A percentile compares a stretch with the other conserved stretches of the same genome.
Conservation (phyloP, 2,888 invertebrate genomes). For the Dryobota labecula region DNA sequence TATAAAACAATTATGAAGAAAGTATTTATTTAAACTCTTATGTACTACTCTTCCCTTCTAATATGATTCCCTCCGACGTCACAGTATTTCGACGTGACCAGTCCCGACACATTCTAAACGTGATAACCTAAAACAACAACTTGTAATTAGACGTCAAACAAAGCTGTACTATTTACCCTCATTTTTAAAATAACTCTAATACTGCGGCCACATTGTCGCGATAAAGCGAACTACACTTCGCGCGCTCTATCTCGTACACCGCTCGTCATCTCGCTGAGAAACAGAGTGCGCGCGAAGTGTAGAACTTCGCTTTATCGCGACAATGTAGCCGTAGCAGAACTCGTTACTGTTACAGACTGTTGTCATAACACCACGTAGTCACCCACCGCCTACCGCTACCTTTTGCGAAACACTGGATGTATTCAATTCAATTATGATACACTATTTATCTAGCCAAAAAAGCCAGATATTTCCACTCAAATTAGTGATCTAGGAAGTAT, state of each 20-base stretch:
- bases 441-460: neutral
- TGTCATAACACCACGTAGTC: neutral
- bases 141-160: constrained; percentile 29
- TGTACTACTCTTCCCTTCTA: neutral
- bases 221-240: no score
- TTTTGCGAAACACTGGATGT: neutral
- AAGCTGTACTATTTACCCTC: constrained; percentile 11
- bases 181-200: constrained; percentile 36
- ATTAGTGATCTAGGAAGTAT: constrained; percentile 1
- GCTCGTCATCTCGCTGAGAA: no score
- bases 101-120: neutral
- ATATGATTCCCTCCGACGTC: constrained; percentile 7
- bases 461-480: neutral
- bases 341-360: neutral
- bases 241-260: no score
- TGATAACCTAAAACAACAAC: constrained; percentile 23
- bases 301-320: no score
- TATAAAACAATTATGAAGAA: neutral
- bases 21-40: constrained; percentile 14
- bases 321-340: neutral
- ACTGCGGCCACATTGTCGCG: no score
- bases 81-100: constrained; percentile 6
- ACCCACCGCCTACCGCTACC: no score
- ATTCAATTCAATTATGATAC: neutral
- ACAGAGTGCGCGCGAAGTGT: no score